A percentile compares a stretch with the other conserved stretches of the same genome.
Evolutionary conservation across 2,113 vertebrate species (phyloP).

Genomic region (Alethe diademata): DNA sequence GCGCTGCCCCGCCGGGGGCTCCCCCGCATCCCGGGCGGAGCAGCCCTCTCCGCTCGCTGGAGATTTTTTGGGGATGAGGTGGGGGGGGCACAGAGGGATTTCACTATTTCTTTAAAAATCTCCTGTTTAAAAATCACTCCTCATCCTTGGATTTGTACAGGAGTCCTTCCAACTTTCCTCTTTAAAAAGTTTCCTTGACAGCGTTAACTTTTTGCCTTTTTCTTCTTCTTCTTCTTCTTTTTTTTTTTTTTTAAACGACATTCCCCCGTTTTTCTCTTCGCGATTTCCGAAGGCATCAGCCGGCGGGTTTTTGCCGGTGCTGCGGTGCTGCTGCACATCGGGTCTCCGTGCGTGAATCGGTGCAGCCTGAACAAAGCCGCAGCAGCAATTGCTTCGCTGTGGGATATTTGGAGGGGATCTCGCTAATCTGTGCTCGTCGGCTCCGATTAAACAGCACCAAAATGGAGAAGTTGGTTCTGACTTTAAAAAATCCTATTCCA

Average conservation of each 20-base stretch:
- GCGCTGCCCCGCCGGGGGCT: neutral
- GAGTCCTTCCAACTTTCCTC: neutral
- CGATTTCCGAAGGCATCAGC: neutral
- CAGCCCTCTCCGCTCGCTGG: neutral
- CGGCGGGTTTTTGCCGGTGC: neutral
- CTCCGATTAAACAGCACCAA: neutral
- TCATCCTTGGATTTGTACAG: neutral
- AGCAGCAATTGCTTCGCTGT: neutral
- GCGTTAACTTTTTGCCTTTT: neutral
- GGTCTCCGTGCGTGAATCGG: neutral
- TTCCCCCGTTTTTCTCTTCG: neutral
- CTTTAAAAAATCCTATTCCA: neutral
- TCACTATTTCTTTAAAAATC: neutral
- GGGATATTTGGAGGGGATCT: constrained; percentile 27
- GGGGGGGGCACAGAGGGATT: neutral
- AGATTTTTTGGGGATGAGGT: neutral
- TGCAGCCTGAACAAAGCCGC: constrained; percentile 40
- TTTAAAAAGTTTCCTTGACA: constrained; percentile 7
- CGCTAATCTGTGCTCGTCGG: neutral
- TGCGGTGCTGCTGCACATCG: neutral
- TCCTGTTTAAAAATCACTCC: neutral
- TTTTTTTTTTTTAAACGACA: neutral
- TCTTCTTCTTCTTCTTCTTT: neutral
- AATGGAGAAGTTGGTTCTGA: constrained; percentile 47
- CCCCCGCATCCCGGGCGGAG: neutral